Conservation (phyloP, 2,888 invertebrate genomes). For the Tyria jacobaeae region DNA sequence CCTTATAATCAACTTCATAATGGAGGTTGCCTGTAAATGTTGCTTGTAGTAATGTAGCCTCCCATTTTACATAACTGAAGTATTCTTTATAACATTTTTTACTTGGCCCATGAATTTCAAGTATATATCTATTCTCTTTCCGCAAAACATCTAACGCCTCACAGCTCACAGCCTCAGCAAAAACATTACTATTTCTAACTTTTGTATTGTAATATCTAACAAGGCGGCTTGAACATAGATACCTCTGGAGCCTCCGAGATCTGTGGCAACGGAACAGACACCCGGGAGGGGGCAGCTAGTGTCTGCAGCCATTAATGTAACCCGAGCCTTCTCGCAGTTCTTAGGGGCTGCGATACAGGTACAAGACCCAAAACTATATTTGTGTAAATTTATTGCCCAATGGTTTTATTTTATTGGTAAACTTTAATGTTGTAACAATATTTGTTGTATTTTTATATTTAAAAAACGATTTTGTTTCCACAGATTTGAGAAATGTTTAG, state of each 20-base stretch:
- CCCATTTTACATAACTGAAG: too few species aligned
- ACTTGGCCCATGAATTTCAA: too few species aligned
- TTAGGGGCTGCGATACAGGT: conserved; percentile 93
- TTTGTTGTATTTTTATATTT: not conserved
- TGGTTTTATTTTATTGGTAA: too few species aligned
- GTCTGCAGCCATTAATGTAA: conserved; percentile 91
- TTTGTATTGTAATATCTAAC: conserved; percentile 29
- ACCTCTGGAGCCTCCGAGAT: conserved; percentile 81
- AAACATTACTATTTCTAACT: conserved; percentile 34
- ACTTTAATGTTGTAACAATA: too few species aligned
- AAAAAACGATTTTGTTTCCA: not conserved
- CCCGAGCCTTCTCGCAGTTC: conserved; percentile 92
- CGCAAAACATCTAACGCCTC: conserved; percentile 18
- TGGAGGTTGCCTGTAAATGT: too few species aligned
- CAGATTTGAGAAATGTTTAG: conserved; percentile 11
- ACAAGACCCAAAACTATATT: conserved; percentile 21
- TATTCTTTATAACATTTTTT: too few species aligned
- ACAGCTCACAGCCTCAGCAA: conserved; percentile 47
- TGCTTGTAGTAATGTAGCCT: too few species aligned
- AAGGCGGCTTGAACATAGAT: conserved; percentile 60
- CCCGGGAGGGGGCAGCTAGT: conserved; percentile 86
- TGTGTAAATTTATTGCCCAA: too few species aligned
- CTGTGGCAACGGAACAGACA: conserved; percentile 68
- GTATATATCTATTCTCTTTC: too few species aligned
- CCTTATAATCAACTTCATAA: not conserved